Evolutionary conservation across 1,140 invertebrate species (phyloP), one percentile per base, ranked within the genome.

Genomic region (Temnothorax longispinosus): DNA sequence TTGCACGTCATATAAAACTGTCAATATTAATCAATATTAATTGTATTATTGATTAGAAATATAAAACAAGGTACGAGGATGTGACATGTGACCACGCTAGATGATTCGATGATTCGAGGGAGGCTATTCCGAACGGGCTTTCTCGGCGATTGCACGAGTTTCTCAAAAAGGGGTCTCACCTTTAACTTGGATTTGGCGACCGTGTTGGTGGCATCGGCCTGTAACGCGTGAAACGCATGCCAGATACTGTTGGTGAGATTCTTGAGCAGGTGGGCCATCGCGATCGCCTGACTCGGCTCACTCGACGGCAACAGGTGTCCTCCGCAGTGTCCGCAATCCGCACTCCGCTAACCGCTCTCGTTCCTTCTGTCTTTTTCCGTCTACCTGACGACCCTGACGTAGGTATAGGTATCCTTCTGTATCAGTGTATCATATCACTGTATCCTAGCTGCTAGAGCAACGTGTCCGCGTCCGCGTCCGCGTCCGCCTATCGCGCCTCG

Each of bases 141-240:
- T 41, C 38, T 41, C 0, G 27, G 27, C 38, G 38, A 41, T 41
- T 2, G 38, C 38, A 27, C 27, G 27, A 27, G 27, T 27, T 27
- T 27, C 1, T 27, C 1, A 27, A 27, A 27, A 27, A 27, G 27
- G 27, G 27, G 27, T 6, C 38, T 41, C 38, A n/a, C 97, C 96
- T 97, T 98, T 82, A 98, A 95, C 93, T 97, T 97, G 0, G 97
- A 97, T 94, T 97, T 98, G 72, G 97, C 96, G 21, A 97, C 97
- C 60, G 95, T 94, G 71, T 96, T 96, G 80, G 92, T 93, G 56
- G 95, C 92, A 65, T 97, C 96, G 71, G 96, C 96, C 89, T 97
- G 96, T 38, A 98, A 93, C 1, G 97, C 96, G 87, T 97, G 96
- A 93, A 98, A 98, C 18, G 97, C 97, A 92, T 97, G 97, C 97